Conservation (phyloP, 2,888 invertebrate species). For the Willowsia nigromaculata region DNA sequence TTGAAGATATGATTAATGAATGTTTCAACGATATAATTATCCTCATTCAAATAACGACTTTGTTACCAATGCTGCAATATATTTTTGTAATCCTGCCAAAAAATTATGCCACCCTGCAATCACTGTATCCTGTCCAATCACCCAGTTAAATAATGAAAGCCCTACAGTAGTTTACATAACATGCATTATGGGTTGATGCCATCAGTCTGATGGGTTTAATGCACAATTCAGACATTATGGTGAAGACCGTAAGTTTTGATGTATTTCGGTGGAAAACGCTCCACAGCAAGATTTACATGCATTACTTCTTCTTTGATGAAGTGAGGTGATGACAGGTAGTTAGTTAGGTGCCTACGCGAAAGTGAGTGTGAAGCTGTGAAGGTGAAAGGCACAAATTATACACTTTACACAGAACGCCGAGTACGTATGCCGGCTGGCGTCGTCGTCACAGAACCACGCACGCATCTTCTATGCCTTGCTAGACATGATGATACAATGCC, state of each 20-base stretch:
- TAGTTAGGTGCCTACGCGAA: conserved; percentile 21
- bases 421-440: conserved; percentile 11
- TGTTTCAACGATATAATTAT: background rate
- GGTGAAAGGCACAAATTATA: conserved; percentile 28
- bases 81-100: conserved; percentile 19
- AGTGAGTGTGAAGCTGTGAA: conserved; percentile 15
- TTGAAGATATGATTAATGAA: background rate
- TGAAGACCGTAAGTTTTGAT: background rate
- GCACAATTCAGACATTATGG: too few species aligned
- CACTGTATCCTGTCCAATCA: background rate
- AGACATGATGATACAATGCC: background rate
- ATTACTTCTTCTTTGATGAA: background rate
- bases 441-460: background rate
- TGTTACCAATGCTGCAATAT: background rate
- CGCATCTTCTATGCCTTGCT: background rate
- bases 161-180: background rate
- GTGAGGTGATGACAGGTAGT: conserved; percentile 42
- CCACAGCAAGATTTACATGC: conserved; percentile 1
- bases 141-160: background rate
- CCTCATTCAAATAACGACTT: background rate
- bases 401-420: background rate
- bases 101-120: background rate
- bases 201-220: too few species aligned
- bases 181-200: too few species aligned
- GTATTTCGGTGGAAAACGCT: background rate